Conservation (phyloP, 2,888 invertebrate genomes). For the Pristionchus arcanus region DNA sequence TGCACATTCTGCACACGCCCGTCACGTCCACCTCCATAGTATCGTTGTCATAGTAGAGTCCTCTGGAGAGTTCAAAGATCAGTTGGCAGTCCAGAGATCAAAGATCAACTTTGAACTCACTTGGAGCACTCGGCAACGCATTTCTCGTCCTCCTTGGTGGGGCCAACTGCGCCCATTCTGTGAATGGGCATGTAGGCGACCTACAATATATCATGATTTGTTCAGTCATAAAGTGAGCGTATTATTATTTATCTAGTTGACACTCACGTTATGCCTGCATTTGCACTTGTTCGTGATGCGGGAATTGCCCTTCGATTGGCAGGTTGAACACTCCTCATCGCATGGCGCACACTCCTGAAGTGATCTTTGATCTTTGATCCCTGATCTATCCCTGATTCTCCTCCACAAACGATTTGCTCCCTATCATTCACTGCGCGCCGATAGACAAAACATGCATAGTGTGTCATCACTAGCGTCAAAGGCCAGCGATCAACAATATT, state of each 20-base stretch:
- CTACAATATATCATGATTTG: neutral
- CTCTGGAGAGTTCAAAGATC: neutral
- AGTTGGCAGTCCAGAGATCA: neutral
- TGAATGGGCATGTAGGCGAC: neutral
- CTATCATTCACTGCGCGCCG: neutral
- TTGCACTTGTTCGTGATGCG: conserved; percentile 18
- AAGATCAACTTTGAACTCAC: neutral
- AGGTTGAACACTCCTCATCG: conserved; percentile 41
- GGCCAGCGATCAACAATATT: neutral
- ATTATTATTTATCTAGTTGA: too few species aligned
- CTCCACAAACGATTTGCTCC: neutral
- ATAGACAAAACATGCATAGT: neutral
- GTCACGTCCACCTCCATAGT: neutral
- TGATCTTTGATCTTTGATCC: neutral
- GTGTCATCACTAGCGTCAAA: neutral
- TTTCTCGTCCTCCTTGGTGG: neutral
- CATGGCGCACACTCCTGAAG: conserved; percentile 54
- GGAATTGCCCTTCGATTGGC: conserved; percentile 9
- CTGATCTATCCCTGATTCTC: neutral
- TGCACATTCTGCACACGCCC: neutral
- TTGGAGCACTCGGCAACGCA: neutral
- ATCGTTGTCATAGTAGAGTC: neutral
- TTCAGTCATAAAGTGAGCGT: too few species aligned
- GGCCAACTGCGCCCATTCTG: neutral
- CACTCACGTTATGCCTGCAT: conserved; percentile 20